phyloP scores from a whole-genome alignment of 2,113 vertebrate genomes.

The Varanus salvator region DNA sequence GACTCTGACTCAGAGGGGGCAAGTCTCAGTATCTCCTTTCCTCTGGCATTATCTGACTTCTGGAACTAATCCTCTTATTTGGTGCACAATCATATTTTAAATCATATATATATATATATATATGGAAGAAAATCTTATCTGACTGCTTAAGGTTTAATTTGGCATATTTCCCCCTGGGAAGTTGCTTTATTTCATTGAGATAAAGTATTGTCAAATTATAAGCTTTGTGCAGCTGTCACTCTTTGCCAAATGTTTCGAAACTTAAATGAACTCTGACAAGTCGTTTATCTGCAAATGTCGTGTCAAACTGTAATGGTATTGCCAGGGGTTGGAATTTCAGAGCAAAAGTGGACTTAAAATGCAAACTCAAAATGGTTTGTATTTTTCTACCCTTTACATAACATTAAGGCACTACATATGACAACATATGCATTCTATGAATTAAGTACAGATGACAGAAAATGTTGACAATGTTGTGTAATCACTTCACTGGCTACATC shows the following conservation, averaged over 20 bases:
- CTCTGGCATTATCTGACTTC: constrained; percentile 60
- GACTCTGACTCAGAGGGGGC: constrained; percentile 23
- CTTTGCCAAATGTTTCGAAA: constrained; percentile 64
- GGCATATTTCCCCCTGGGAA: constrained; percentile 47
- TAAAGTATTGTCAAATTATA: constrained; percentile 68
- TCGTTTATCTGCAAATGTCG: constrained; percentile 69
- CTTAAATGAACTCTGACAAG: constrained; percentile 77
- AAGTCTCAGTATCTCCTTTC: constrained; percentile 42
- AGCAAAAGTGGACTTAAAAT: constrained; percentile 65
- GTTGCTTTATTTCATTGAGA: constrained; percentile 66
- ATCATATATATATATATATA: constrained; percentile 44
- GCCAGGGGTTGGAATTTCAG: constrained; percentile 43
- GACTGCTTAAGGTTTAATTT: constrained; percentile 63
- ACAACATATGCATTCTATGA: constrained; percentile 15
- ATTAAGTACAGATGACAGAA: constrained; percentile 21
- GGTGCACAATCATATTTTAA: constrained; percentile 55
- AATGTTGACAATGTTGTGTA: not conserved
- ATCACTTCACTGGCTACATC: not conserved
- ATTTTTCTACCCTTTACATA: constrained; percentile 9
- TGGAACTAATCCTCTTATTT: constrained; percentile 62
- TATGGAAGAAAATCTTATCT: constrained; percentile 46
- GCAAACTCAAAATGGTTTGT: constrained; percentile 60
- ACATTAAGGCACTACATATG: constrained; percentile 29
- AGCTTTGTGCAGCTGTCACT: constrained; percentile 72
- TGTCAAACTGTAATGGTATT: constrained; percentile 66